phyloP scores from a whole-genome alignment of 2,888 invertebrate genomes.

The Athalia circularis region DNA sequence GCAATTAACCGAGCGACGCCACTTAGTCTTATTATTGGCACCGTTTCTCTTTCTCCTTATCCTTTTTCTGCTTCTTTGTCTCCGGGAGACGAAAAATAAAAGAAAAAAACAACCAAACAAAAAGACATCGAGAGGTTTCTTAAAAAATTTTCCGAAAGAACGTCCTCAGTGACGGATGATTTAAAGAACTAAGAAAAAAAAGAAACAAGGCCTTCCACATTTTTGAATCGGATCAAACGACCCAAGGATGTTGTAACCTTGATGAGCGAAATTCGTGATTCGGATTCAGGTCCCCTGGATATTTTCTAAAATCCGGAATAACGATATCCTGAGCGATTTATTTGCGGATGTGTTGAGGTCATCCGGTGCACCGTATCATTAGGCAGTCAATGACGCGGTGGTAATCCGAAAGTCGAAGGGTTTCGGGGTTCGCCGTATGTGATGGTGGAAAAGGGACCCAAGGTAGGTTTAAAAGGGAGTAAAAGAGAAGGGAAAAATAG shows the following conservation, averaged over 20 bases:
- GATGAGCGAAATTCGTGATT: too few relatives aligned
- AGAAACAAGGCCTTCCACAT: too few relatives aligned
- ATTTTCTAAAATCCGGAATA: constrained; percentile 18
- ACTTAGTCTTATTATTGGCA: constrained; percentile 62
- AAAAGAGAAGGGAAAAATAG: constrained; percentile 7
- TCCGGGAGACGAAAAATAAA: neutral
- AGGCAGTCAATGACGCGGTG: constrained; percentile 40
- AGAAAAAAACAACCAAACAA: neutral
- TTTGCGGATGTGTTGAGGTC: constrained; percentile 24
- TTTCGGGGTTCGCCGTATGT: neutral
- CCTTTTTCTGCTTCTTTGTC: constrained; percentile 27
- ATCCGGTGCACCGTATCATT: constrained; percentile 35
- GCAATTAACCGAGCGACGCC: constrained; percentile 66
- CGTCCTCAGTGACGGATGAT: too few relatives aligned
- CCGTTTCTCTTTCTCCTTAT: constrained; percentile 21
- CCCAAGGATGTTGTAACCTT: too few relatives aligned
- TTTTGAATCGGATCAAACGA: too few relatives aligned
- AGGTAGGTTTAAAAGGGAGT: neutral
- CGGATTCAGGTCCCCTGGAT: neutral
- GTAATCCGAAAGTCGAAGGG: constrained; percentile 2
- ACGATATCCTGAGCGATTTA: constrained; percentile 16
- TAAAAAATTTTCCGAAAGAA: too few relatives aligned
- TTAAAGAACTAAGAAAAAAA: too few relatives aligned
- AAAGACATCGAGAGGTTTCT: too few relatives aligned
- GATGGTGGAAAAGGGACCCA: too few relatives aligned